Base-by-base conservation (phyloP, 2,113 vertebrate genomes). In the Barbus barbus region DNA sequence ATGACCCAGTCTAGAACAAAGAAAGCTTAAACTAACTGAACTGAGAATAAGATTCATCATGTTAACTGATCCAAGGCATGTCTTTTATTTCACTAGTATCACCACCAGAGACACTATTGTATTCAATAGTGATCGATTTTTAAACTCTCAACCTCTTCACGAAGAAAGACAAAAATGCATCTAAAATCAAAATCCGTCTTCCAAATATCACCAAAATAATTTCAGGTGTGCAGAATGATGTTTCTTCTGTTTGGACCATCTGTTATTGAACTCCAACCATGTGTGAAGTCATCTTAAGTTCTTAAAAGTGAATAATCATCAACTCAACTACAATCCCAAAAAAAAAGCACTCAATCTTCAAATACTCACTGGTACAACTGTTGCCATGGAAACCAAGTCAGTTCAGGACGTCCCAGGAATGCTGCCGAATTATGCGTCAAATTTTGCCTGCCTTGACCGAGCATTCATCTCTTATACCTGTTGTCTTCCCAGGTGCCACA, bases 291-390 rank as follows among this genome's bases (percentile, higher is more conserved):
- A 31, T 65, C 2, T 31, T 63, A 14, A 63, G 5, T 31, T 63
- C 5, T 8, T 7, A 65, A 22, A 38, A 71, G 20, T 71, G 9
- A 71, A 36, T 5, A 11, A 69, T 69, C 20, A 38, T 69, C 11
- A 41, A 46, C 12, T 16, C 22, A 26, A 24, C n/a, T 51, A 48
- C 7, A 9, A 46, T 48, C 0, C 3, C 3, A 48, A 51, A 6
- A 8, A 48, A 48, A 14, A 4, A 9, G 13, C 38, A 67, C 31
- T 33, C 63, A 33, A 33, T 33, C 63, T 46, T 26, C n/a, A 71
- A 24, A 71, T 90, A 93, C 94, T 95, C 83, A 95, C 94, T 61
- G 92, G 93, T 44, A 95, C 93, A 1, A 94, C 92, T 1, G 94
- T 86, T 41, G 94, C 92, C 94, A 95, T 95, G 60, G 65, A 60